Conservation (phyloP, 2,797 vertebrate species). For the Alcedo atthis region DNA sequence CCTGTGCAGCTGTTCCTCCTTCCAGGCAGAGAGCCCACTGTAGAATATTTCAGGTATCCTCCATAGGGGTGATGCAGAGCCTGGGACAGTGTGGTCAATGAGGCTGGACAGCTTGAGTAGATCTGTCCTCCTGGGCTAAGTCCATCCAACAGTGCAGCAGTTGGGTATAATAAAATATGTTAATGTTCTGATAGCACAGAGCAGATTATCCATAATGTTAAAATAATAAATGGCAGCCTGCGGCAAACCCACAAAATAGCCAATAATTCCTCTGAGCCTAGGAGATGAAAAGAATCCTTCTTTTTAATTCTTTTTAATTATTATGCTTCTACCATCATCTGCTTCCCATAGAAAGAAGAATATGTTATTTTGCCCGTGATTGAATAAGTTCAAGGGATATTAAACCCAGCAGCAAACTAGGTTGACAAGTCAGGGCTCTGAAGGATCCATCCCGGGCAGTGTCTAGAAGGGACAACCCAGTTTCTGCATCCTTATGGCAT, state of each 20-base stretch:
- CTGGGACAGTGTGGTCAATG: neutral
- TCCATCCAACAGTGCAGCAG: neutral
- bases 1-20: neutral
- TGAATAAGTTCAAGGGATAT: neutral
- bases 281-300: neutral
- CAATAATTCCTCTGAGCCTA: neutral
- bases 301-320: neutral
- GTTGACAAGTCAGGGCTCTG: neutral
- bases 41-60: neutral
- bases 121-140: neutral
- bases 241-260: neutral
- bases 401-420: neutral
- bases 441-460: neutral
- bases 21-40: neutral
- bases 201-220: neutral
- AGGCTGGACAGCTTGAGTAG: neutral
- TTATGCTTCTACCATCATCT: neutral
- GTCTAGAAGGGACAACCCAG: neutral
- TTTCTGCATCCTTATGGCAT: neutral
- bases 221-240: neutral
- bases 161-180: neutral
- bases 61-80: neutral
- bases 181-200: neutral
- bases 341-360: neutral
- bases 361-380: fast-evolving